These are phyloP conservation scores for Pammene fasciana DNA, from an alignment of 2,888 invertebrate species.

Conservation along the genomic window DNA sequence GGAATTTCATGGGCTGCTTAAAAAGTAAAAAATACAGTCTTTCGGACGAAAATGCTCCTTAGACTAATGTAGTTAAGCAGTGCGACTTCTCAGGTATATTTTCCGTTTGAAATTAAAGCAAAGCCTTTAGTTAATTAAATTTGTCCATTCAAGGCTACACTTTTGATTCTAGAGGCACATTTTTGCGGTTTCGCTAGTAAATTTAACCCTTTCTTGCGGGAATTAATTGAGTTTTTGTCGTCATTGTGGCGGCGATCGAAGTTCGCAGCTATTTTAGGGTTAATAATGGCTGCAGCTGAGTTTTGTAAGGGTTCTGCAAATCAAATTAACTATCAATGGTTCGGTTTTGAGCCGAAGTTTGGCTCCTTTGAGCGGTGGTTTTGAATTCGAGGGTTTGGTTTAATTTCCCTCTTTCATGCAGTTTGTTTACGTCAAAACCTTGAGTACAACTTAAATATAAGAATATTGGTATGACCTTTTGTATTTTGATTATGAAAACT, in stretches of 20 bases:
- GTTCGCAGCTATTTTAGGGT: conserved; percentile 52
- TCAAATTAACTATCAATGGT: conserved; percentile 41
- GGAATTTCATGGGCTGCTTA: conserved; percentile 28
- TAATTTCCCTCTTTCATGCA: conserved; percentile 25
- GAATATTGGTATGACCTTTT: neutral
- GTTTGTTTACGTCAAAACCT: conserved; percentile 25
- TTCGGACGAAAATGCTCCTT: conserved; percentile 9
- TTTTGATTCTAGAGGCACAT: conserved; percentile 54
- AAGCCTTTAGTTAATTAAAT: conserved; percentile 52
- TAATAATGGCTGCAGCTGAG: conserved; percentile 49
- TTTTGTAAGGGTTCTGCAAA: conserved; percentile 42
- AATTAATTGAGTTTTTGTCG: conserved; percentile 66
- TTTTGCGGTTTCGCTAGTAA: conserved; percentile 58
- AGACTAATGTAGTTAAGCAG: neutral
- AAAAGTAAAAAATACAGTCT: conserved; percentile 10
- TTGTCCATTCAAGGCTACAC: conserved; percentile 47
- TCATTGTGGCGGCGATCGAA: conserved; percentile 47
- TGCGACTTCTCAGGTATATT: conserved; percentile 21
- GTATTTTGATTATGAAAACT: conserved; percentile 25
- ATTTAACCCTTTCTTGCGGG: conserved; percentile 58
- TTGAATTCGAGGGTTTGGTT: conserved; percentile 20
- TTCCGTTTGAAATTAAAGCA: conserved; percentile 34
- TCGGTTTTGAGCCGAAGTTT: conserved; percentile 33
- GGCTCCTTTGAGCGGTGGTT: conserved; percentile 22
- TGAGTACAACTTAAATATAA: neutral